Base-by-base conservation (phyloP, 2,888 invertebrate species). In the Taphrorychus bicolor region DNA sequence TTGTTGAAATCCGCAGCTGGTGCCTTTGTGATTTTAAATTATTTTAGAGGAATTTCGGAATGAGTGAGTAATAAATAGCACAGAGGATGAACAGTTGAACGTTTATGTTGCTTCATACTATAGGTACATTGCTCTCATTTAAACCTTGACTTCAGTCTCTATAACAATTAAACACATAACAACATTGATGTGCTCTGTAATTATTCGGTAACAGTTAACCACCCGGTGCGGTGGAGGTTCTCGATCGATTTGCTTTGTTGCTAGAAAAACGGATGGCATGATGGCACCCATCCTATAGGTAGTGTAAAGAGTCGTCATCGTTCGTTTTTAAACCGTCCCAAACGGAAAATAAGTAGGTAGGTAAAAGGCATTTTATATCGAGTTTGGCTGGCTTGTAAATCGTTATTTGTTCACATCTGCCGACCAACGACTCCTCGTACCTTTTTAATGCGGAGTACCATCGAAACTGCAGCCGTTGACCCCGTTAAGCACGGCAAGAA, bases 391-490 rank as follows among this genome's bases (percentile, higher is more conserved):
- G 24, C 22, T 59, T 14, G 59, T 48, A 41, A 57, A 45, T 58
- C 24, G 59, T 59, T 59, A 51, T 59, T 59, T 49, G 49, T 59
- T 49, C 51, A 59, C 57, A 57, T 57, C 57, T 57, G 57, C 51
- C 32, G 57, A 48, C 49, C 22, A 45, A 22, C 58, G 58, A 58
- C 17, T 40, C n/a, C n/a, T n/a, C 41, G 42, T 57, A 57, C 41
- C 57, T 57, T 42, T 41, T 58, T 42, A 51, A 51, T 59, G 49
- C 59, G 21, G 57, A 40, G 57, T 57, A 57, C 57, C 51, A 59
- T 59, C 49, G 49, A 51, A 59, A 59, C 49, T 22, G 59, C 49
- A 59, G 59, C 17, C 59, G 59, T 59, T 59, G 59, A 59, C 59
- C 59, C 59, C 59, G 32, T 32, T 49, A 58, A 58, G 22, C 42